These are phyloP conservation scores for Mellilla xanthometata DNA, from an alignment of 2,888 invertebrate species.

Conservation along the genomic window DNA sequence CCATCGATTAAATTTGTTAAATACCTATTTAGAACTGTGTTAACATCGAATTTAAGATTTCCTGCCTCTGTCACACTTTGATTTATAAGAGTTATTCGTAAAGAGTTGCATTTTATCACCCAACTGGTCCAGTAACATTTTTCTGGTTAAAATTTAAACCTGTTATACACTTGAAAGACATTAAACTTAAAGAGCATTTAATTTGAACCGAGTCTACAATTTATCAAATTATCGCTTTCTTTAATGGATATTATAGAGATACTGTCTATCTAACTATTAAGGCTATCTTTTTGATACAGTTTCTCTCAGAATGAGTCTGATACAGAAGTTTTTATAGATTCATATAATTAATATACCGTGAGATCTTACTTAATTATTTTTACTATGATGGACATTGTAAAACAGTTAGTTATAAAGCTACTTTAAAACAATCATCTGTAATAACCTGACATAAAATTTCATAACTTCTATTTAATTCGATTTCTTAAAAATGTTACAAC, in stretches of 20 bases:
- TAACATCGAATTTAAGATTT: constrained; percentile 24
- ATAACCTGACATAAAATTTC: too few species aligned
- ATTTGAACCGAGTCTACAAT: constrained; percentile 33
- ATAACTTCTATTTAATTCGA: too few species aligned
- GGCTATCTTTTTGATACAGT: too few species aligned
- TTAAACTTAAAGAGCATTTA: constrained; percentile 38
- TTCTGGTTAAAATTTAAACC: constrained; percentile 18
- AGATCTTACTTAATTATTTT: too few species aligned
- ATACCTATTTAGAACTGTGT: constrained; percentile 5
- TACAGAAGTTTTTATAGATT: too few species aligned
- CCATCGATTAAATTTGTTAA: constrained; percentile 4
- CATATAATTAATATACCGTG: too few species aligned
- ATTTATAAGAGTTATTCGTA: constrained; percentile 21
- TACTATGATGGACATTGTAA: too few species aligned
- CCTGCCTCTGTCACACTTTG: constrained; percentile 24
- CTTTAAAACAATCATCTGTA: too few species aligned
- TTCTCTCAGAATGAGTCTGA: too few species aligned
- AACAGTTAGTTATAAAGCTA: too few species aligned
- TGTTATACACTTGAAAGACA: constrained; percentile 30
- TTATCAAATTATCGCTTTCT: constrained; percentile 34
- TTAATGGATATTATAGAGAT: constrained; percentile 25
- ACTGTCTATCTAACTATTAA: too few species aligned
- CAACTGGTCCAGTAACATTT: constrained; percentile 18
- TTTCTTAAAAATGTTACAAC: too few species aligned
- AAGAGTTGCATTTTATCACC: constrained; percentile 24